These are phyloP conservation scores for Oligia strigilis DNA, from an alignment of 2,888 invertebrate genomes.

Conservation along the genomic window DNA sequence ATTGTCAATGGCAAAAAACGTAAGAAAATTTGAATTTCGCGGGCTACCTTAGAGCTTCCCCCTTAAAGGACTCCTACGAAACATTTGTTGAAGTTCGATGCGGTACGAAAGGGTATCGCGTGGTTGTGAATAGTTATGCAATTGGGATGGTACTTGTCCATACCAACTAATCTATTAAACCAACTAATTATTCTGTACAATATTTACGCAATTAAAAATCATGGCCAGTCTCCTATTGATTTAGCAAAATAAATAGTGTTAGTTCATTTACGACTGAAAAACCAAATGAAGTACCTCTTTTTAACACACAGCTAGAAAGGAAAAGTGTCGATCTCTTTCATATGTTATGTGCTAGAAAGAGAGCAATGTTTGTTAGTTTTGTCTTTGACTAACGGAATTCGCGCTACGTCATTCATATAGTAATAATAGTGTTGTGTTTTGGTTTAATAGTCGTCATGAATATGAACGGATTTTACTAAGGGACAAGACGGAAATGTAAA, in stretches of 20 bases:
- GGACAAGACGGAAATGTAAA: background rate
- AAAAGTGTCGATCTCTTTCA: background rate
- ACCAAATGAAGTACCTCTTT: background rate
- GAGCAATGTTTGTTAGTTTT: background rate
- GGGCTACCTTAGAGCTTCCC: no score
- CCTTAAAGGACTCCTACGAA: background rate
- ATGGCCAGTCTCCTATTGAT: background rate
- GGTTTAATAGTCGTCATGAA: background rate
- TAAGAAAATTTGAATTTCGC: no score
- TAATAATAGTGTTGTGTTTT: background rate
- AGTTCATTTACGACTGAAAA: background rate
- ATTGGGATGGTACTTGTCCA: no score
- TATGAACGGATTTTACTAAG: background rate
- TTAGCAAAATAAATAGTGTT: background rate
- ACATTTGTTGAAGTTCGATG: background rate
- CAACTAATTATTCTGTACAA: background rate
- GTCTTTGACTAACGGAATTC: background rate
- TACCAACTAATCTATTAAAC: background rate
- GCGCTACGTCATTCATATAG: background rate
- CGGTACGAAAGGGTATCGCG: no score
- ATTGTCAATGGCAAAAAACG: no score
- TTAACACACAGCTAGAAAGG: background rate
- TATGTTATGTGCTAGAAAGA: background rate
- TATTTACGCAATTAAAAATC: background rate
- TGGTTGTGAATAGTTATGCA: no score